Base-by-base conservation (phyloP, 92 coral and sea anemone genomes). In the Epizoanthus ramosus region DNA sequence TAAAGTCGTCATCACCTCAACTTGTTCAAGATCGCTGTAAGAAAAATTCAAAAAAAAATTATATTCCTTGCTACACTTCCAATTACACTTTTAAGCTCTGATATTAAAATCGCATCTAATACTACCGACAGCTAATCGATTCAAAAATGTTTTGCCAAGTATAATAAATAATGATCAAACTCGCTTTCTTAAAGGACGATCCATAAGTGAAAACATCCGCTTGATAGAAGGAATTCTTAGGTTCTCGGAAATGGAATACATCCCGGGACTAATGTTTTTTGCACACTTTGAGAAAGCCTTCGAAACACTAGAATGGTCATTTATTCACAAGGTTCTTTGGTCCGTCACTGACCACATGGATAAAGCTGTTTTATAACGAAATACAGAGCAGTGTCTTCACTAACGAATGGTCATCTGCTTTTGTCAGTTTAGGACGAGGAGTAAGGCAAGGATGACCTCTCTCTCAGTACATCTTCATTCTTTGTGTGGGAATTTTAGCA, bases 381-480 rank as follows among this genome's bases (percentile, higher is more conserved):
- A 31, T 63, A 1, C 69, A 79, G 43, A 79, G 83, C 54, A 57
- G 83, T 37, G 71, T 79, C 33, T 35, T 56, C 39, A 79, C 60
- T 35, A 79, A 79, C 25, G 83, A 72, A 25, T 79, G 83, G 83
- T 23, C 83, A 15, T 57, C 50, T 56, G 19, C 37, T 60, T 79
- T 57, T 37, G n/a, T 79, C 60, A n/a, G 54, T 33, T 14, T 37
- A 19, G 59, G 19, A 59, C 59, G 60, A 35, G 71, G 83, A 5
- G 83, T 79, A 8, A 79, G 83, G 60, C 83, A 79, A 28, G 83
- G 83, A 8, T 79, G 83, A 0, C 83, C 83, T 79, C 83, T 59
- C 54, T 61, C 47, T 18, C 71, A 70, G 18, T 79, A 74, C 1
- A 60, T 74, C 25, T 74, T 74, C 58, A 64, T 74, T 47, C 58